phyloP scores from a whole-genome alignment of 2,888 invertebrate genomes.

The Caenorhabditis virilis region DNA sequence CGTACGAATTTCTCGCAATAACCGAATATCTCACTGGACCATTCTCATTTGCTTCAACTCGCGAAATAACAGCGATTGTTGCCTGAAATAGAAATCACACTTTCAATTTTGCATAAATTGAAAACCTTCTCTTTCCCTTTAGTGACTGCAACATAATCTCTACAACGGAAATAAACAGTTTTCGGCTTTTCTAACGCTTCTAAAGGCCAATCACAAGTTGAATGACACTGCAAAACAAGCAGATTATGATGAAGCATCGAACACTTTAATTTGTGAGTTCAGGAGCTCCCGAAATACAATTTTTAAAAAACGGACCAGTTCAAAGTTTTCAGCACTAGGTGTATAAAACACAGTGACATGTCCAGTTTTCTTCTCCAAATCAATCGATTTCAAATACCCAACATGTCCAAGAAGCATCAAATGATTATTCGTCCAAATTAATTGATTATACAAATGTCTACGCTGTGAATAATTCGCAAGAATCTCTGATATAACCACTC shows the following conservation, averaged over 20 bases:
- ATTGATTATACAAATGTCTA: slow-evolving; percentile 26
- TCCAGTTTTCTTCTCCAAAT: slow-evolving; percentile 8
- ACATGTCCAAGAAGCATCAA: slow-evolving; percentile 31
- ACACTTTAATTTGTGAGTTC: too few species aligned
- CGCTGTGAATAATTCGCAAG: slow-evolving; percentile 16
- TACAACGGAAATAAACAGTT: slow-evolving; percentile 12
- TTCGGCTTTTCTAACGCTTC: slow-evolving; percentile 14
- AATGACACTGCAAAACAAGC: slow-evolving; percentile 11
- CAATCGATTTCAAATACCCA: slow-evolving; percentile 11
- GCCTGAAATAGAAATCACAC: background rate
- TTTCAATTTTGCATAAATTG: background rate
- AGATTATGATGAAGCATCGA: too few species aligned
- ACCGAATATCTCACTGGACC: slow-evolving; percentile 14
- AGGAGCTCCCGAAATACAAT: too few species aligned
- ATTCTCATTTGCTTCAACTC: background rate
- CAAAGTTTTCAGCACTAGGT: slow-evolving; percentile 5
- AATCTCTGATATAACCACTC: slow-evolving; percentile 30
- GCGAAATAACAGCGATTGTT: background rate
- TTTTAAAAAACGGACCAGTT: slow-evolving; percentile 7
- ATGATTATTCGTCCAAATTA: slow-evolving; percentile 32
- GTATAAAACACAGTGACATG: slow-evolving; percentile 12
- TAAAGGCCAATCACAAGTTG: slow-evolving; percentile 27
- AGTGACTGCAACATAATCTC: slow-evolving; percentile 20
- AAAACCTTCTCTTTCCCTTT: slow-evolving; percentile 3
- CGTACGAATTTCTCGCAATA: background rate